Evolutionary conservation across 2,113 vertebrate species (phyloP), one percentile per base, ranked within the genome.

Genomic region (Notothenia rossii): DNA sequence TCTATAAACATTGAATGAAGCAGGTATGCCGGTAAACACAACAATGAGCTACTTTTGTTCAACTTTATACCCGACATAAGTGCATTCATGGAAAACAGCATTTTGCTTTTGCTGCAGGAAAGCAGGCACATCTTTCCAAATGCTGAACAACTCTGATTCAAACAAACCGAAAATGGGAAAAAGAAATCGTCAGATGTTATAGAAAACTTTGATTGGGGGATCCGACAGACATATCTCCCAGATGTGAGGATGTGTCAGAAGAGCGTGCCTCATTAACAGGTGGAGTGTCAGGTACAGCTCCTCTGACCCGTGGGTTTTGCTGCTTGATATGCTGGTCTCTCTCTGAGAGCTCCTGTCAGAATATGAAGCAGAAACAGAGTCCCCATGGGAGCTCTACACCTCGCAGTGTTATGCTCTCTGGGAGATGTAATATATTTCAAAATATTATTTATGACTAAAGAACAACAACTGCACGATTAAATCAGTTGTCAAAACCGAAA

Each of bases 271-370:
- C 66, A 40, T 81, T 76, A 72, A 33, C 79, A 54, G 79, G 75
- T 73, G 51, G 10, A 20, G 53, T 68, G 77, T 87, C 77, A 76
- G 59, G 74, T 65, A 77, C n/a, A 81, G 25, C 55, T 49, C 49
- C 48, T 74, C 75, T 70, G 75, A 82, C 53, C 81, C 0, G 36
- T 15, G 1, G 50, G 77, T 68, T 65, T n/a, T 20, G 9, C 79
- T 76, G 76, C 86, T 86, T 87, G 70, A 82, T 73, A 88, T 88
- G 84, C 88, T 46, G 82, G 18, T 59, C 18, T 49, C 20, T 74
- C 67, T 45, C 73, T 14, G 40, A 64, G 66, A 64, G 70, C 60
- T 81, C 58, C 29, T 60, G 65, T 64, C 68, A 75, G 89, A 88
- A 91, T 86, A 76, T 88, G 70, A 88, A 90, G 77, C 64, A 75